phyloP scores from a whole-genome alignment of 2,888 invertebrate species.

The Ophion obscuratus region DNA sequence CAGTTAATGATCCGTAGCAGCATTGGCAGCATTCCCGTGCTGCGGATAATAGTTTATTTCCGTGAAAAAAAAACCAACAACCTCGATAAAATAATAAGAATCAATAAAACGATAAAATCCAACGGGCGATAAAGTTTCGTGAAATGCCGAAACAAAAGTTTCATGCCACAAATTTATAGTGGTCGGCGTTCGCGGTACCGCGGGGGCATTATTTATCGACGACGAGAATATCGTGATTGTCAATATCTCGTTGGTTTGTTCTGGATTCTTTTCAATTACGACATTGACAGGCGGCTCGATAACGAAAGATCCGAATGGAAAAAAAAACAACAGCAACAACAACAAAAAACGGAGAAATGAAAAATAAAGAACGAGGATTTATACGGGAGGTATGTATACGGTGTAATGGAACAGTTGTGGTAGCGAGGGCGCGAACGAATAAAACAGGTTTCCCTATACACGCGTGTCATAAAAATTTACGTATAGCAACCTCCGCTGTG shows the following conservation, averaged over 20 bases:
- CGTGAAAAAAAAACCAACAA: neutral
- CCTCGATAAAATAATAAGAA: conserved; percentile 26
- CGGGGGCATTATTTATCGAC: conserved; percentile 47
- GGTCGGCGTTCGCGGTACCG: conserved; percentile 5
- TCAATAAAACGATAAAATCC: conserved; percentile 39
- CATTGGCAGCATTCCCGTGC: neutral
- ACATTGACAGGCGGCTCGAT: conserved; percentile 49
- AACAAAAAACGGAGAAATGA: neutral
- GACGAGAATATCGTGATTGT: conserved; percentile 56
- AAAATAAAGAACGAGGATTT: conserved; percentile 63
- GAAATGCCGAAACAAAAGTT: conserved; percentile 37
- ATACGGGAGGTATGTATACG: conserved; percentile 52
- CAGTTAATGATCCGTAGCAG: neutral
- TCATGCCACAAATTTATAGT: conserved; percentile 44
- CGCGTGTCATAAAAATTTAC: conserved; percentile 77
- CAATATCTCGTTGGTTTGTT: conserved; percentile 57
- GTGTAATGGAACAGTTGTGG: conserved; percentile 57
- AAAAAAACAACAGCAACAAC: conserved; percentile 49
- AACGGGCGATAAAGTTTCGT: conserved; percentile 31
- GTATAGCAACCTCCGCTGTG: conserved; percentile 56
- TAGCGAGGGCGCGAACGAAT: conserved; percentile 69
- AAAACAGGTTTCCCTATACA: conserved; percentile 75
- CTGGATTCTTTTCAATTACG: conserved; percentile 57
- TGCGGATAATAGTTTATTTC: neutral
- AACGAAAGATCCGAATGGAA: conserved; percentile 49